These are phyloP conservation scores for Neoarius graeffei DNA, from an alignment of 2,113 vertebrate genomes.

Conservation along the genomic window DNA sequence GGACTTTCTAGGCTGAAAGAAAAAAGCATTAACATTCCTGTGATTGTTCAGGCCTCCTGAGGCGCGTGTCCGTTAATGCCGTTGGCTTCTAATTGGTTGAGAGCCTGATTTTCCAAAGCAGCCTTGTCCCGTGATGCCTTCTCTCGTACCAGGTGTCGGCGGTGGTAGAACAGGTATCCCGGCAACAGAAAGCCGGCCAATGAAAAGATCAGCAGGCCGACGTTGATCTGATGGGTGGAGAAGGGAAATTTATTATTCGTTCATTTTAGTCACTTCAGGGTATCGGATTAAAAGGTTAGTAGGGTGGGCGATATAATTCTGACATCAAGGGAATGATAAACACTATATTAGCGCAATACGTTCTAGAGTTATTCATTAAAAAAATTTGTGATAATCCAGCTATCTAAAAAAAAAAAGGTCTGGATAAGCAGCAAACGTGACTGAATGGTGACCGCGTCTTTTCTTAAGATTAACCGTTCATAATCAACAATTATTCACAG, in stretches of 20 bases:
- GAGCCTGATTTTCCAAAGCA: conserved; percentile 51
- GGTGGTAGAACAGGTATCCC: conserved; percentile 78
- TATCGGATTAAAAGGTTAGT: neutral
- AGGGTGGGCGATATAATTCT: neutral
- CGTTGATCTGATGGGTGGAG: conserved; percentile 66
- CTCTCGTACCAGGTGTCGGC: conserved; percentile 63
- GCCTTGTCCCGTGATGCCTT: conserved; percentile 53
- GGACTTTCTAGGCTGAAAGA: neutral
- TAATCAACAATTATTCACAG: too few relatives aligned
- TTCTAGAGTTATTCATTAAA: neutral
- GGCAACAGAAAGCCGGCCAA: conserved; percentile 81
- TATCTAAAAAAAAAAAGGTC: neutral
- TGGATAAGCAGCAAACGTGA: neutral
- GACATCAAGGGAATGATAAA: neutral
- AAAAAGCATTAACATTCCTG: neutral
- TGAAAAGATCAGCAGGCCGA: conserved; percentile 77
- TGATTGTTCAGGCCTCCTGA: conserved; percentile 55
- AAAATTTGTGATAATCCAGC: neutral
- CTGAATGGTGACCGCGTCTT: neutral
- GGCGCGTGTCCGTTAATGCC: conserved; percentile 62
- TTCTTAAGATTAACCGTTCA: neutral
- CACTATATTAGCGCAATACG: neutral
- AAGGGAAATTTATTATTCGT: neutral
- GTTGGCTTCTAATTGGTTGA: conserved; percentile 59
- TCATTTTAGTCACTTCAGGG: neutral